These are phyloP conservation scores for Rachycentron canadum DNA, from an alignment of 2,797 vertebrate genomes.

Conservation along the genomic window DNA sequence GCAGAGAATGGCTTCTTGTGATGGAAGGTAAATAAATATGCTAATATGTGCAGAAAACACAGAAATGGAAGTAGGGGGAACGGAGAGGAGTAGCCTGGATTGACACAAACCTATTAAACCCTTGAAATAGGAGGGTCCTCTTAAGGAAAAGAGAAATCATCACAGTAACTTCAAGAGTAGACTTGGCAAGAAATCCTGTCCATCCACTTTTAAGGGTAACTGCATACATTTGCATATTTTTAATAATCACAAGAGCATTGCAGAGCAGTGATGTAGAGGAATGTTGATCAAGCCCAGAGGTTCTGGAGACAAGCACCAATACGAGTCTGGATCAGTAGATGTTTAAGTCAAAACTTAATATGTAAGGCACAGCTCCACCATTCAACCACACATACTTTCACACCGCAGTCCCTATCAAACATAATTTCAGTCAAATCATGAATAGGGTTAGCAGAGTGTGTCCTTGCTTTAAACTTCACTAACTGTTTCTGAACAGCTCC, in stretches of 20 bases:
- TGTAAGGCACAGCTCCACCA: constrained; percentile 10
- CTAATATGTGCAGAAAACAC: neutral
- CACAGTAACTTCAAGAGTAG: constrained; percentile 6
- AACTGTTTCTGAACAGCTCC: constrained; percentile 11
- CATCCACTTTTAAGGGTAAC: neutral
- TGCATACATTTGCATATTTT: constrained; percentile 33
- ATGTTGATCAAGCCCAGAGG: constrained; percentile 7
- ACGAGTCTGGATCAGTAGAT: neutral
- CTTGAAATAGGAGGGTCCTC: neutral
- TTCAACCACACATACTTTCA: neutral
- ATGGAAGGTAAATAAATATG: neutral
- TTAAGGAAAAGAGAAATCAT: constrained; percentile 10
- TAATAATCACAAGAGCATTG: constrained; percentile 11
- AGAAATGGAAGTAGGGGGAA: neutral
- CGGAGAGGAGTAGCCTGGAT: neutral
- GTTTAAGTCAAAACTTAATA: constrained; percentile 10
- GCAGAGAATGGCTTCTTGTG: neutral
- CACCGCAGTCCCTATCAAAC: neutral
- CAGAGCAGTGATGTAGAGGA: neutral
- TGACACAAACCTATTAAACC: neutral
- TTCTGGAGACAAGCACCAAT: constrained; percentile 18
- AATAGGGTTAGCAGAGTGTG: neutral
- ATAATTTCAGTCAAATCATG: constrained; percentile 23
- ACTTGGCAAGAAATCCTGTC: constrained; percentile 8
- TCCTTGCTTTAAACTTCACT: constrained; percentile 39